Percentiles rank a stretch among this genome's conserved stretches.
Conservation (phyloP, 2,797 vertebrate genomes). For the Steatocranus sp. region DNA sequence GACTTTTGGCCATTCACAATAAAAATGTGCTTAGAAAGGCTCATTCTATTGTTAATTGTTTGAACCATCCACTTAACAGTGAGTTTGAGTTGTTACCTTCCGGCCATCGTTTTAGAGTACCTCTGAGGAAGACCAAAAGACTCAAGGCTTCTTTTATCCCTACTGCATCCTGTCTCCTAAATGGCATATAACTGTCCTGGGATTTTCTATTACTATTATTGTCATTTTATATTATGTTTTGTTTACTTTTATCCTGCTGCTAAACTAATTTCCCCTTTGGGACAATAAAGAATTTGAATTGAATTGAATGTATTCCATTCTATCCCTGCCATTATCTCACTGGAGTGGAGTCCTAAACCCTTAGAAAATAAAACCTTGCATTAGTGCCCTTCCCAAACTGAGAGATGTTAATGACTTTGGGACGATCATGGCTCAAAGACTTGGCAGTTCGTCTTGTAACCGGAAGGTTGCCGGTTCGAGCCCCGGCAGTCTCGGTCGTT, state of each 20-base stretch:
- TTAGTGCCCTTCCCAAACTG: neutral
- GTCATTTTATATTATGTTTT: neutral
- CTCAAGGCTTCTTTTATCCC: fast-evolving
- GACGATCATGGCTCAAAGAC: too few species aligned
- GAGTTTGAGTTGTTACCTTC: too few species aligned
- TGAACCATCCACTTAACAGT: too few species aligned
- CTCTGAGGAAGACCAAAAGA: neutral
- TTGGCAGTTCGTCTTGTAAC: too few species aligned
- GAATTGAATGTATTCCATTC: neutral
- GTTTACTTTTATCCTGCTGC: neutral
- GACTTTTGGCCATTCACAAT: too few species aligned
- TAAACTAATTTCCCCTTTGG: neutral
- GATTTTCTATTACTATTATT: neutral
- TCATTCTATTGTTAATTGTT: too few species aligned
- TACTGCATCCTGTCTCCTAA: neutral
- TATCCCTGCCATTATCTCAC: neutral
- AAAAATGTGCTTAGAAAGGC: too few species aligned
- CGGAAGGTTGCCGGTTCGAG: too few species aligned
- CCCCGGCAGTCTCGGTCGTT: too few species aligned
- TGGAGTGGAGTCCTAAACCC: neutral
- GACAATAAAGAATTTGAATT: neutral
- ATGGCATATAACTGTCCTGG: neutral
- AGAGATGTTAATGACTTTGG: neutral
- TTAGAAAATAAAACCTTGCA: neutral
- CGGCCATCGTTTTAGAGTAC: neutral